These are phyloP conservation scores for Scalopus aquaticus DNA, from an alignment of 2,113 vertebrate species.

Conservation along the genomic window DNA sequence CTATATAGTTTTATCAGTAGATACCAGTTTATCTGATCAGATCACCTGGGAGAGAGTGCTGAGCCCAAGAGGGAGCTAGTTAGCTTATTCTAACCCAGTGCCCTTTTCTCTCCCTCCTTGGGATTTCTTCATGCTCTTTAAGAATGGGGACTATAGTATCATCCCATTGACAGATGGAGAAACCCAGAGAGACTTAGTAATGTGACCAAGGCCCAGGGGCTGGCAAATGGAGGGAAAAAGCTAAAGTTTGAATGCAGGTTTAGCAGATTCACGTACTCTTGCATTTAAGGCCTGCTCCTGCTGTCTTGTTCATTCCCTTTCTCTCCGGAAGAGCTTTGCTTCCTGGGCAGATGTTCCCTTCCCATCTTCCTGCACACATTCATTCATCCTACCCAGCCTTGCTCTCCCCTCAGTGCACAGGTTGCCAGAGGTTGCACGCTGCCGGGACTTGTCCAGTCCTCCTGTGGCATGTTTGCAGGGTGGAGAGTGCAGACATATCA, in stretches of 20 bases:
- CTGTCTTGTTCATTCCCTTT: rapidly evolving
- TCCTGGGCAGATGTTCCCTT: not conserved
- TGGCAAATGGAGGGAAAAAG: not conserved
- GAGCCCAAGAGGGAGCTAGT: not conserved
- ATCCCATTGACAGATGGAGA: not conserved
- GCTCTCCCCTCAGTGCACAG: not conserved
- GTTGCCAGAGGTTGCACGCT: not conserved
- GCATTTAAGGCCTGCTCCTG: too few relatives aligned
- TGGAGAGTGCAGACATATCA: not conserved
- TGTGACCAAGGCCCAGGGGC: not conserved
- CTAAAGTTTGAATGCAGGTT: not conserved
- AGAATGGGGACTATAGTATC: not conserved
- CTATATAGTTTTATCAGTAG: not conserved
- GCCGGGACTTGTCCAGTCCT: not conserved
- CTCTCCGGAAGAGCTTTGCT: not conserved
- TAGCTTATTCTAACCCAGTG: not conserved
- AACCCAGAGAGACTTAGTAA: not conserved
- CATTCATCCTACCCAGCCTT: not conserved
- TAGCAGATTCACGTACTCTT: not conserved
- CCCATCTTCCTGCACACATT: not conserved
- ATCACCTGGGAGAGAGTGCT: not conserved
- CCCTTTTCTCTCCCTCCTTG: not conserved
- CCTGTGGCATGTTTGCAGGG: not conserved
- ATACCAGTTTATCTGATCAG: not conserved
- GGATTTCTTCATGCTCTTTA: not conserved